A percentile compares a stretch with the other conserved stretches of the same genome.
These are phyloP conservation scores for Campylorhamphus procurvoides DNA, from an alignment of 2,113 vertebrate genomes.

Conservation along the genomic window DNA sequence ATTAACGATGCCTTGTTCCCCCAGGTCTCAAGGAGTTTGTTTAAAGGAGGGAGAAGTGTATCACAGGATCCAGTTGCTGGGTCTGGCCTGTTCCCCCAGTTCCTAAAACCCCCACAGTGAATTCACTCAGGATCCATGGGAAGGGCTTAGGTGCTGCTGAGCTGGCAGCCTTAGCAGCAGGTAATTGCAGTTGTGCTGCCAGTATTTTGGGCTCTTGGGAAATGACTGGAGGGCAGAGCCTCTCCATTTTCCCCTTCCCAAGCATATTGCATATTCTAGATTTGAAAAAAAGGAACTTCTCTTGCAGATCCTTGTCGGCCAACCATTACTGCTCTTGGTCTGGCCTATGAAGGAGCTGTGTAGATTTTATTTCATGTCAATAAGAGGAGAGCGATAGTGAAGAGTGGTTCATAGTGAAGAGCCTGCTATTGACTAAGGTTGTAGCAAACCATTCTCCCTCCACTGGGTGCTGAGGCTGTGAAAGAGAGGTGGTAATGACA, in stretches of 20 bases:
- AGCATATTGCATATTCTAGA: not conserved
- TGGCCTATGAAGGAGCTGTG: not conserved
- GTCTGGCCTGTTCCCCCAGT: not conserved
- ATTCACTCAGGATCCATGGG: not conserved
- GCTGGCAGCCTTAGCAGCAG: not conserved
- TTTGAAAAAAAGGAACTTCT: not conserved
- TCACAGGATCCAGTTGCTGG: not conserved
- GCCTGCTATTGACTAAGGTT: not conserved
- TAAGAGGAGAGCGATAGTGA: not conserved
- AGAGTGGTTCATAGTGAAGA: not conserved
- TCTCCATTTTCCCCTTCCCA: not conserved
- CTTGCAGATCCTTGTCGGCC: not conserved
- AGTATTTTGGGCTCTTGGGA: not conserved
- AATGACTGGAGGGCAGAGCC: not conserved
- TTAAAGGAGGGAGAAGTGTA: not conserved
- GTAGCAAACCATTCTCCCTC: not conserved
- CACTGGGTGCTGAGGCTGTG: not conserved
- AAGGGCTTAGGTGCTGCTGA: not conserved
- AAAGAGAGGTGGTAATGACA: not conserved
- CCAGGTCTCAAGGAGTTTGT: not conserved
- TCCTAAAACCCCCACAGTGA: not conserved
- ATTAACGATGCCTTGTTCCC: not conserved
- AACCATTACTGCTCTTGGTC: not conserved
- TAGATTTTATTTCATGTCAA: not conserved
- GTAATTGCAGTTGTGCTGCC: not conserved